phyloP scores from a whole-genome alignment of 1,140 invertebrate species.

The Macrostomum lignano region DNA sequence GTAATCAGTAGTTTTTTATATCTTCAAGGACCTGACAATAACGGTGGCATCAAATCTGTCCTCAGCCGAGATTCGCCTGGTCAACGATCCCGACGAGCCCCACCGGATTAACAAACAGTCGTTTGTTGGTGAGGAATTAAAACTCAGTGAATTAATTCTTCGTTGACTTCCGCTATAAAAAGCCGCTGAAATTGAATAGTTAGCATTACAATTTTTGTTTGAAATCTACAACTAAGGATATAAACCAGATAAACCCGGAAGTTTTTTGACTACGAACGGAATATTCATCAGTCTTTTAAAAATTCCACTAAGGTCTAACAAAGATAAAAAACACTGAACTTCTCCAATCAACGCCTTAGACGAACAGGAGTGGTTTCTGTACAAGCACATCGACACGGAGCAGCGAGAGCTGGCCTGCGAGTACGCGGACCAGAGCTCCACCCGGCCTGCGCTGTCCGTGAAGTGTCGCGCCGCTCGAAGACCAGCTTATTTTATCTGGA shows the following conservation, averaged over 20 bases:
- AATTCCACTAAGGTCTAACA: slow-evolving; percentile 10
- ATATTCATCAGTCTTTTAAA: too few relatives aligned
- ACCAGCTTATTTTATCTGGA: slow-evolving; percentile 10
- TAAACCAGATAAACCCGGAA: not conserved
- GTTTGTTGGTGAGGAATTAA: not conserved
- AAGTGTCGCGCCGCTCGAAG: slow-evolving; percentile 8
- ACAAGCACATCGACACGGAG: slow-evolving; percentile 1
- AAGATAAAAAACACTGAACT: not conserved
- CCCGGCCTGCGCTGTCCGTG: slow-evolving; percentile 7
- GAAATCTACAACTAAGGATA: not conserved
- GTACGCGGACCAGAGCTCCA: not conserved
- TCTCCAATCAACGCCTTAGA: not conserved
- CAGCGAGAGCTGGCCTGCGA: not conserved
- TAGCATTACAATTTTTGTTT: not conserved
- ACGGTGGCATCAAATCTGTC: slow-evolving; percentile 12
- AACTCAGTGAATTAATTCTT: too few relatives aligned
- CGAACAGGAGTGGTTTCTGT: slow-evolving; percentile 12
- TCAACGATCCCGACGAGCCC: slow-evolving; percentile 11
- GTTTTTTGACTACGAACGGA: not conserved
- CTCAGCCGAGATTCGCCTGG: slow-evolving; percentile 10
- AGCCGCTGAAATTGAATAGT: too few relatives aligned
- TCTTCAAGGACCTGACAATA: slow-evolving; percentile 13
- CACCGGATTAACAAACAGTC: slow-evolving; percentile 3
- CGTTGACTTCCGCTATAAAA: too few relatives aligned
- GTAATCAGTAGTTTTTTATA: not conserved